phyloP scores from a whole-genome alignment of 2,113 vertebrate genomes.

The Amia ocellicauda region DNA sequence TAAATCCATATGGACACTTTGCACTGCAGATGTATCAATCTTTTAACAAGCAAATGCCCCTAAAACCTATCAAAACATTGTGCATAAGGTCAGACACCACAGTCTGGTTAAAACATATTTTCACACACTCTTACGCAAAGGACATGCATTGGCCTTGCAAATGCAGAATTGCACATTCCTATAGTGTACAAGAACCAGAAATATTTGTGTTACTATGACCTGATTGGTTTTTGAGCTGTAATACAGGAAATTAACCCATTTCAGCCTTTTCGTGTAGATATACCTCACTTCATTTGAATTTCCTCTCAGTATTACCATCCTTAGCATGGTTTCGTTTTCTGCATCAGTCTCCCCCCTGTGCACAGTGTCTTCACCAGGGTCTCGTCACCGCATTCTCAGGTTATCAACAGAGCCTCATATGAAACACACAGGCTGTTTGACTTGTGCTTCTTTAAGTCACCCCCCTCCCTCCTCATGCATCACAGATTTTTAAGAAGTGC shows the following conservation, averaged over 20 bases:
- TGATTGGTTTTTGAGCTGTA: not conserved
- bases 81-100: too few species aligned
- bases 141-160: slow-evolving; percentile 32
- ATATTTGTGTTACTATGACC: not conserved
- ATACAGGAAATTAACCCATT: slow-evolving; percentile 7
- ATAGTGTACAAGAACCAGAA: not conserved
- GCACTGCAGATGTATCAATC: too few species aligned
- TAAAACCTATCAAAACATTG: too few species aligned
- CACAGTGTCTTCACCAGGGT: slow-evolving; percentile 15
- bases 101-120: too few species aligned
- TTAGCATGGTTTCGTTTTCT: slow-evolving; percentile 5
- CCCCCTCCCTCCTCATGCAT: not conserved
- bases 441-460: not conserved
- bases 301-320: not conserved
- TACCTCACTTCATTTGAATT: not conserved
- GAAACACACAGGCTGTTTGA: slow-evolving; percentile 6
- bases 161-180: not conserved
- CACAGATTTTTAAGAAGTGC: slow-evolving; percentile 1
- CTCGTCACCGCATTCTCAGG: slow-evolving; percentile 23
- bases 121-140: slow-evolving; percentile 27
- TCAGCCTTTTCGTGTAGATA: not conserved
- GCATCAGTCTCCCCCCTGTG: not conserved
- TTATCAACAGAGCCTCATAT: slow-evolving; percentile 15
- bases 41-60: too few species aligned
- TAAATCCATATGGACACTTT: too few species aligned